Conservation (phyloP, 1,140 invertebrate species). For the Apis florea region DNA sequence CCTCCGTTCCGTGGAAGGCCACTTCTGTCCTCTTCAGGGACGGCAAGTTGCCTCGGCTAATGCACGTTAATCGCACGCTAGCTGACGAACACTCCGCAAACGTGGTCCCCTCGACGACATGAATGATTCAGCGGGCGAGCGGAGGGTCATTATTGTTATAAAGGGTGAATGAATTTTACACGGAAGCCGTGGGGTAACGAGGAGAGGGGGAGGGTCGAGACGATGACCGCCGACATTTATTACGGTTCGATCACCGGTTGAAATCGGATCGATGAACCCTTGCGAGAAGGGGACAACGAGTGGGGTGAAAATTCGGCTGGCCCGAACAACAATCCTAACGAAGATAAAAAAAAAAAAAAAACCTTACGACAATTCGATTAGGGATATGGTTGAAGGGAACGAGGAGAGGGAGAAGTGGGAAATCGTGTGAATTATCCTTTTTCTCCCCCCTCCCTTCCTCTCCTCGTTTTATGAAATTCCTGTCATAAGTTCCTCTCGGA, state of each 20-base stretch:
- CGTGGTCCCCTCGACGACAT: conserved; percentile 55
- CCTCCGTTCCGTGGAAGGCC: conserved; percentile 39
- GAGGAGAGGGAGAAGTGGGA: neutral
- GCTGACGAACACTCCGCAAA: conserved; percentile 59
- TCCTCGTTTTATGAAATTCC: conserved; percentile 56
- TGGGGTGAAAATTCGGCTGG: too few relatives aligned
- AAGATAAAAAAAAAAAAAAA: too few relatives aligned
- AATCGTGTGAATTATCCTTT: conserved; percentile 28
- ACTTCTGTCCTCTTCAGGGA: conserved; percentile 55
- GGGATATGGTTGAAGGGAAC: conserved; percentile 25
- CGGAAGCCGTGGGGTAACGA: neutral
- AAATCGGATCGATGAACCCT: conserved; percentile 26
- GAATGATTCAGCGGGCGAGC: conserved; percentile 60
- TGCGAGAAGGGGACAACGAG: neutral
- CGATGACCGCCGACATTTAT: neutral
- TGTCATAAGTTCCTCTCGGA: conserved; percentile 51
- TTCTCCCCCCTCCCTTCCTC: neutral
- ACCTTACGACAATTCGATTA: conserved; percentile 28
- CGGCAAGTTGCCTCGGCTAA: conserved; percentile 56
- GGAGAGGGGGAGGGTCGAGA: too few relatives aligned
- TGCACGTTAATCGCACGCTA: conserved; percentile 61
- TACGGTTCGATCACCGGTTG: neutral
- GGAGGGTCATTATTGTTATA: conserved; percentile 66
- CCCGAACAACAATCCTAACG: too few relatives aligned
- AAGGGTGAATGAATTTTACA: conserved; percentile 63